phyloP scores from a whole-genome alignment of 2,888 invertebrate genomes.

The Escarpia spicata region DNA sequence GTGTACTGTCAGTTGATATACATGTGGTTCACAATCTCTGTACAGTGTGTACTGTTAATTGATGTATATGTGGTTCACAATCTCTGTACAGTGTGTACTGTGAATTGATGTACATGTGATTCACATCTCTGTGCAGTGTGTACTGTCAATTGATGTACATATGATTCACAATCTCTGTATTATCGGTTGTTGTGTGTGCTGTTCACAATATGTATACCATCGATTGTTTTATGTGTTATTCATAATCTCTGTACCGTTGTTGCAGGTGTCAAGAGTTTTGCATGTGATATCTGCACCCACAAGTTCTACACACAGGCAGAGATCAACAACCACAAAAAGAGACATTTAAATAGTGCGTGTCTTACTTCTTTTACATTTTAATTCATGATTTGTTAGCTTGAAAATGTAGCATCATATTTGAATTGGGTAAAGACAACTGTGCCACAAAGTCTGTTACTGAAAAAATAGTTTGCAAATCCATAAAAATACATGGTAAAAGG shows the following conservation, averaged over 20 bases:
- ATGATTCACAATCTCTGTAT: conserved; percentile 13
- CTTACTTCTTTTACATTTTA: background rate
- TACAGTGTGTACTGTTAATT: background rate
- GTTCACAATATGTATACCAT: background rate
- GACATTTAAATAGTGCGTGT: background rate
- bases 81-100: background rate
- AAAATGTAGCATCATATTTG: background rate
- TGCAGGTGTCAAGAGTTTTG: conserved; percentile 18
- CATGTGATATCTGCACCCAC: conserved; percentile 17
- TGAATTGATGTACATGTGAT: background rate
- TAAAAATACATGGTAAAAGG: no score
- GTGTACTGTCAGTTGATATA: background rate
- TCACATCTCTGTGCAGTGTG: conserved; percentile 18
- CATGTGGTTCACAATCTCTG: background rate
- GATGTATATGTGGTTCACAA: background rate
- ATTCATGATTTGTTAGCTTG: background rate
- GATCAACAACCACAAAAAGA: conserved; percentile 13
- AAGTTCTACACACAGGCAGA: conserved; percentile 22
- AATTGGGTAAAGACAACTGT: background rate
- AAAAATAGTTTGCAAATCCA: no score
- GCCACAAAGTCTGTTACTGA: no score
- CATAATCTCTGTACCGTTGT: background rate
- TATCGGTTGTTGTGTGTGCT: background rate
- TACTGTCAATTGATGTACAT: background rate
- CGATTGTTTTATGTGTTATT: conserved; percentile 3